phyloP scores from a whole-genome alignment of 2,113 vertebrate genomes.

The mouse (Mus musculus) region GRCm39 chr19:4440001-4440500 shows the following conservation, averaged over 20 bases:
- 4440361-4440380: neutral
- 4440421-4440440: neutral
- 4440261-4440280: neutral
- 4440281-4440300: neutral
- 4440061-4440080: neutral
- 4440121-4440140: constrained; percentile 48
- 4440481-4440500: neutral
- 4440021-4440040: neutral
- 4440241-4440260: neutral
- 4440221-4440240: neutral
- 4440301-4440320: neutral
- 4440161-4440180: neutral
- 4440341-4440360: neutral
- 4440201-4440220: neutral
- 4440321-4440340: neutral
- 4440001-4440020: neutral
- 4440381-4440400: neutral
- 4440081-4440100: neutral
- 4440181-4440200: neutral
- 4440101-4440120: neutral
- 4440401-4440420: neutral
- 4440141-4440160: constrained; percentile 6
- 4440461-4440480: neutral
- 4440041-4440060: neutral
- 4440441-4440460: neutral